Evolutionary conservation across 2,797 vertebrate species (phyloP), one percentile per base, ranked within the genome.

Genomic region (Sparus aurata): DNA sequence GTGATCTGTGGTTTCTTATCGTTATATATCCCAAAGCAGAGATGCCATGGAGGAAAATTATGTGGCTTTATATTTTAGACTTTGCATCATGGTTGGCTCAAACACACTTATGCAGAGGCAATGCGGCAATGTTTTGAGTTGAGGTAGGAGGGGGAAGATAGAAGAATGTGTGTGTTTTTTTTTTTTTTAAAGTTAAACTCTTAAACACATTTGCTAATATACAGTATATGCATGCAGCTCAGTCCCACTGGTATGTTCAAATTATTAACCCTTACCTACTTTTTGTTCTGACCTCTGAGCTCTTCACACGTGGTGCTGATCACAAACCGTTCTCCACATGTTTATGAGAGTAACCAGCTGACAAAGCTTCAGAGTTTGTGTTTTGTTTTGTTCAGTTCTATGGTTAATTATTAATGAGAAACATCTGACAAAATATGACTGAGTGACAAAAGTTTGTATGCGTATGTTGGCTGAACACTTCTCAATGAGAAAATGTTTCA

Each of bases 1-100:
- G 23, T 43, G 7, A 47, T 43, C n/a, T 79, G 81, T 80, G 79
- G 69, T 75, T 78, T 86, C 59, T 87, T 79, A 82, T 85, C 59
- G 59, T 41, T 62, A 60, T 10, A 76, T 54, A 17, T 10, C 5
- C 2, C 13, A 47, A n/a, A 73, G n/a, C n/a, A 4, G 12, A 20
- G 16, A 18, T 25, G 27, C 38, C 18, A 18, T 22, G 0, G 15
- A 59, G 38, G 58, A 60, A 60, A 63, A 59, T 38, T 3, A 59
- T 54, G 62, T 59, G 62, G 20, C 34, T 72, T 66, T n/a, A 17
- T 41, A 5, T 43, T 54, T 54, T 34, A 43, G 22, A 52, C 41
- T 57, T 71, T n/a, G 53, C 22, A 53, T 30, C 18, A 16, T 27
- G 17, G 34, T 50, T 5, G 27, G 2, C 27, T 52, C 30, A 55